Percentiles rank a stretch among this genome's conserved stretches.
These are phyloP conservation scores for Hypomesus transpacificus DNA, from an alignment of 2,113 vertebrate species.

Conservation along the genomic window DNA sequence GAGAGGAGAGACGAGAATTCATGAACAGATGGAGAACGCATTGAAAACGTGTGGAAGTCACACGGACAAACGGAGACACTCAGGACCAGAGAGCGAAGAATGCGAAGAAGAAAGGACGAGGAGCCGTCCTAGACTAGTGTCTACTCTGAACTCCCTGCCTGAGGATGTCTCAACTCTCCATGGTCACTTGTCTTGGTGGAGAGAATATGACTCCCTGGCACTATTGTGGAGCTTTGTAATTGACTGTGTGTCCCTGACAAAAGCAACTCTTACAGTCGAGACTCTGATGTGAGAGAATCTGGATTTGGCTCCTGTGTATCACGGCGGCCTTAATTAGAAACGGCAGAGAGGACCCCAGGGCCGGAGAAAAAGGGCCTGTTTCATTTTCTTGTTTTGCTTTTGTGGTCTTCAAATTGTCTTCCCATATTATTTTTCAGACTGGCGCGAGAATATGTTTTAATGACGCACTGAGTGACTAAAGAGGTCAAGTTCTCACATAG, in stretches of 20 bases:
- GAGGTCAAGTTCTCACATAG: slow-evolving; percentile 50
- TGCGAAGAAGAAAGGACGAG: too few relatives aligned
- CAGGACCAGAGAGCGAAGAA: too few relatives aligned
- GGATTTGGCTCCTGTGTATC: slow-evolving; percentile 64
- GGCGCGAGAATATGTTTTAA: slow-evolving; percentile 50
- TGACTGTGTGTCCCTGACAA: slow-evolving; percentile 69
- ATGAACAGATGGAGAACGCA: too few relatives aligned
- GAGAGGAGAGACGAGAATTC: too few relatives aligned
- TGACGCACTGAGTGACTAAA: slow-evolving; percentile 46
- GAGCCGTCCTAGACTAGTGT: slow-evolving; percentile 10
- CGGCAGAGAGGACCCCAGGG: slow-evolving; percentile 58
- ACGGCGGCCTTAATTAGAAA: slow-evolving; percentile 72
- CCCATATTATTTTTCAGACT: slow-evolving; percentile 63
- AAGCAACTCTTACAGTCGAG: slow-evolving; percentile 57
- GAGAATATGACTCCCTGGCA: slow-evolving; percentile 54
- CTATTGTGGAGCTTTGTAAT: slow-evolving; percentile 71
- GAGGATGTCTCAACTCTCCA: slow-evolving; percentile 54
- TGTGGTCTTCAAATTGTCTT: slow-evolving; percentile 63
- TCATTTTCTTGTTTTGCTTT: slow-evolving; percentile 67
- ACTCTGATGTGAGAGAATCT: slow-evolving; percentile 66
- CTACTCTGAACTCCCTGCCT: slow-evolving; percentile 46
- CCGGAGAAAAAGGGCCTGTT: slow-evolving; percentile 47
- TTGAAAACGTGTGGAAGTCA: too few relatives aligned
- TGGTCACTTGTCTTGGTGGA: slow-evolving; percentile 55
- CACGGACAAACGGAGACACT: too few relatives aligned